A percentile compares a stretch with the other conserved stretches of the same genome.
These are phyloP conservation scores for Geophilus truncorum DNA, from an alignment of 2,888 invertebrate genomes.

Conservation along the genomic window DNA sequence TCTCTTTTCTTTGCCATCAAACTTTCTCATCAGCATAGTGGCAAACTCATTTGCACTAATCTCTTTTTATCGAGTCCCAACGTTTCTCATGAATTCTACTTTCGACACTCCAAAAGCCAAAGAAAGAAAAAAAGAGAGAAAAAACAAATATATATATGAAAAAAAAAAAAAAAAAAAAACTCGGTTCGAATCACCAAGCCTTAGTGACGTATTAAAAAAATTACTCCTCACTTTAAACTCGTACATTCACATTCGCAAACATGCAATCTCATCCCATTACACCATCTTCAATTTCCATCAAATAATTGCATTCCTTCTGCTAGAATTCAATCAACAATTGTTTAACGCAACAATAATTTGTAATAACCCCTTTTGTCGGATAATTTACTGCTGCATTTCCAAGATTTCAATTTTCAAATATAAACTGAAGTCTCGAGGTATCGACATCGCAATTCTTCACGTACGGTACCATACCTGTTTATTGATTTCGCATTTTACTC, in stretches of 20 bases:
- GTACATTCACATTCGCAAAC: not conserved
- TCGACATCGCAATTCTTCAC: no score
- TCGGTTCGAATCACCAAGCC: not conserved
- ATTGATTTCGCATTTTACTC: no score
- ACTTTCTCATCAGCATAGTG: conserved; percentile 16
- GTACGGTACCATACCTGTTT: no score
- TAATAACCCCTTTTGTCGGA: not conserved
- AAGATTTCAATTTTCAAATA: no score
- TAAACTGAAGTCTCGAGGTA: no score
- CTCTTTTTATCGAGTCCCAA: conserved; percentile 5
- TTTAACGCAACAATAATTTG: not conserved
- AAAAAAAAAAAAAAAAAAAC: not conserved
- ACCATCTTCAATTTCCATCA: not conserved
- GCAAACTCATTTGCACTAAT: not conserved
- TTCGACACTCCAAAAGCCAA: not conserved
- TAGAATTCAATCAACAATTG: not conserved
- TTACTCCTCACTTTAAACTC: not conserved
- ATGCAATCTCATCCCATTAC: not conserved
- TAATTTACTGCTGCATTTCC: no score
- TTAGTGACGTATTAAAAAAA: no score
- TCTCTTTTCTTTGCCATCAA: not conserved
- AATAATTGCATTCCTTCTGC: not conserved
- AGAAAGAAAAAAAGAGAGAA: no score
- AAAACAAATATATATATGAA: not conserved
- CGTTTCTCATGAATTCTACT: not conserved